phyloP scores from a whole-genome alignment of 2,797 vertebrate species.

The Pseudochaenichthys georgianus region DNA sequence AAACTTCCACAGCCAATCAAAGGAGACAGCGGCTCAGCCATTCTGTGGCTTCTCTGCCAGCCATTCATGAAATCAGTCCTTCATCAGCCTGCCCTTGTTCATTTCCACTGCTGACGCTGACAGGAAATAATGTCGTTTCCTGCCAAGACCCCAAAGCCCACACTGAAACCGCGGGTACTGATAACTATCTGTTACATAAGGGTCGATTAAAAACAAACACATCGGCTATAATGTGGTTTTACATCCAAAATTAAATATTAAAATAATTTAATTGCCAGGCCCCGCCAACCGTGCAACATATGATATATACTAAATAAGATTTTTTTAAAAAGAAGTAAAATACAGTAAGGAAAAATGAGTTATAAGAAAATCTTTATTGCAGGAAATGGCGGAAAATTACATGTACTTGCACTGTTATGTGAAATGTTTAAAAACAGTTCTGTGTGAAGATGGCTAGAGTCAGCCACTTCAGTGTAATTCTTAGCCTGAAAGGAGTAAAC shows the following conservation, averaged over 20 bases:
- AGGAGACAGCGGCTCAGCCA: not conserved
- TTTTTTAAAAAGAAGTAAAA: too few species aligned
- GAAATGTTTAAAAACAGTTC: not conserved
- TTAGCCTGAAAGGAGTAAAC: constrained; percentile 26
- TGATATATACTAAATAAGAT: too few species aligned
- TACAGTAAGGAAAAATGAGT: not conserved
- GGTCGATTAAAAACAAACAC: constrained; percentile 23
- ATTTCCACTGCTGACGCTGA: constrained; percentile 67
- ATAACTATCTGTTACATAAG: constrained; percentile 61
- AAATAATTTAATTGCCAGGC: not conserved
- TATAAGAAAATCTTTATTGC: not conserved
- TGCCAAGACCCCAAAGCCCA: constrained; percentile 68
- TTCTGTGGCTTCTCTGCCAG: constrained; percentile 27
- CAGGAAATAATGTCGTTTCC: constrained; percentile 79
- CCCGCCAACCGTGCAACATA: too few species aligned
- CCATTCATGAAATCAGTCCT: constrained; percentile 73
- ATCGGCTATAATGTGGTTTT: not conserved
- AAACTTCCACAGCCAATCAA: not conserved
- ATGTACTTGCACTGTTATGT: not conserved
- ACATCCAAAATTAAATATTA: not conserved
- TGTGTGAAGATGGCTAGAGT: not conserved
- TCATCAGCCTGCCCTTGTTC: constrained; percentile 57
- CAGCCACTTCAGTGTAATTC: constrained; percentile 31
- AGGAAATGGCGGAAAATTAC: not conserved
- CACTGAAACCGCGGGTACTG: constrained; percentile 36